Base-by-base conservation (phyloP, 2,113 vertebrate species). In the Gymnogyps californianus region DNA sequence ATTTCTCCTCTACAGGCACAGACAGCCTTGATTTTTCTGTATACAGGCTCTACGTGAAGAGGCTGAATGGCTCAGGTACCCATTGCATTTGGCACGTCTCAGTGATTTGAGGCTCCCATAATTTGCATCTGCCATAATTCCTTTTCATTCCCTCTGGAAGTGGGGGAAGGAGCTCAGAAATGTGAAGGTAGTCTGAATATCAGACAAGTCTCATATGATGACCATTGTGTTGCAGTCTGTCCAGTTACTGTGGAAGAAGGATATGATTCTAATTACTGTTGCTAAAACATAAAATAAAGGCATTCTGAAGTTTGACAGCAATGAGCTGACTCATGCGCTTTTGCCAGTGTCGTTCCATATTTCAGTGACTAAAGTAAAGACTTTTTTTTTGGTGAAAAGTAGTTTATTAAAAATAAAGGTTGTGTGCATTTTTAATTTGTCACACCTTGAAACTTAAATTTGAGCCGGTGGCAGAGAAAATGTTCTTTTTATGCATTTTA, bases 1-100 rank as follows among this genome's bases (percentile, higher is more conserved):
- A 55, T 84, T 78, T 76, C 18, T 82, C 22, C 17, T 85, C 46
- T 51, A 13, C 1, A 79, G 70, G 47, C 36, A n/a, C 15, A 64
- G 36, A 1, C 38, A 70, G 61, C 46, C 31, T 52, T 52, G 13
- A 24, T 78, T 85, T 82, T 84, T 58, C 40, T 49, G 16, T 38
- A n/a, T 34, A 13, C 21, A 80, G 47, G 31, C 12, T 89, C 25
- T 32, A 6, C 0, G 1, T 1, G 3, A 16, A 75, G 85, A 64
- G 28, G 31, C 38, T 34, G 38, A 54, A 59, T 0, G 0, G 17
- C 59, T 61, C 2, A 2, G 65, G 36, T 59, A 34, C 16, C 40
- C 42, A 2, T 20, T 80, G 54, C 22, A n/a, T 59, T 55, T 87
- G 32, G 62, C 44, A 57, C 49, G 13, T 34, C 1, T 5, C 52